Conservation (phyloP, 2,113 vertebrate genomes). For the Gila orcuttii region DNA sequence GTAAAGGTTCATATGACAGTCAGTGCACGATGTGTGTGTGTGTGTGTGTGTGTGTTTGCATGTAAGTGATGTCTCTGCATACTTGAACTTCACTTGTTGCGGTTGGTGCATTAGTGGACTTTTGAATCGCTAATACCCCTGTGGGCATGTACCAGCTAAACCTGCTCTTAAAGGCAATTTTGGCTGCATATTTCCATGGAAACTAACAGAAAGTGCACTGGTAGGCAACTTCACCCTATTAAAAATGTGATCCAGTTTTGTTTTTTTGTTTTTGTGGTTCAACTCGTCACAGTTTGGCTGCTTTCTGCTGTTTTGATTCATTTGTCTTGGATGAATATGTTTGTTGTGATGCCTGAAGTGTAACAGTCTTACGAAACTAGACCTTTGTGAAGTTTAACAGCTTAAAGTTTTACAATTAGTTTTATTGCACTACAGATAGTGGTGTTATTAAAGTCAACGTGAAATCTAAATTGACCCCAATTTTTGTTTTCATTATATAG, state of each 20-base stretch:
- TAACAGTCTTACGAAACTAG: not conserved
- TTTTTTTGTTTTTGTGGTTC: constrained; percentile 35
- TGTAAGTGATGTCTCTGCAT: not conserved
- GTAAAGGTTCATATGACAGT: constrained; percentile 8
- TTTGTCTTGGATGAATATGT: not conserved
- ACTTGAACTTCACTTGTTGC: constrained; percentile 8
- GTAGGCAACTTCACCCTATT: not conserved
- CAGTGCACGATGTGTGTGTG: not conserved
- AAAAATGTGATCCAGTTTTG: not conserved
- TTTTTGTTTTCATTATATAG: no score
- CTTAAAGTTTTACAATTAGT: not conserved
- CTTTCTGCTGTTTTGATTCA: not conserved
- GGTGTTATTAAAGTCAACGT: no score
- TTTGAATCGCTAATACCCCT: not conserved
- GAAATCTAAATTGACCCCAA: no score
- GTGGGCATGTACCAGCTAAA: not conserved
- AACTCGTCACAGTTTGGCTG: not conserved
- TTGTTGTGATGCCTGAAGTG: not conserved
- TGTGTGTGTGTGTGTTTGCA: not conserved
- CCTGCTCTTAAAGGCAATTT: not conserved
- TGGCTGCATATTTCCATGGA: not conserved
- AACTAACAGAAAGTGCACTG: not conserved
- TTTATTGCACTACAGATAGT: not conserved
- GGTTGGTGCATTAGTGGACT: not conserved
- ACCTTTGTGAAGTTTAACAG: not conserved